Percentiles rank a stretch among this genome's conserved stretches.
Conservation (phyloP, 2,888 invertebrate species). For the Carabus problematicus region DNA sequence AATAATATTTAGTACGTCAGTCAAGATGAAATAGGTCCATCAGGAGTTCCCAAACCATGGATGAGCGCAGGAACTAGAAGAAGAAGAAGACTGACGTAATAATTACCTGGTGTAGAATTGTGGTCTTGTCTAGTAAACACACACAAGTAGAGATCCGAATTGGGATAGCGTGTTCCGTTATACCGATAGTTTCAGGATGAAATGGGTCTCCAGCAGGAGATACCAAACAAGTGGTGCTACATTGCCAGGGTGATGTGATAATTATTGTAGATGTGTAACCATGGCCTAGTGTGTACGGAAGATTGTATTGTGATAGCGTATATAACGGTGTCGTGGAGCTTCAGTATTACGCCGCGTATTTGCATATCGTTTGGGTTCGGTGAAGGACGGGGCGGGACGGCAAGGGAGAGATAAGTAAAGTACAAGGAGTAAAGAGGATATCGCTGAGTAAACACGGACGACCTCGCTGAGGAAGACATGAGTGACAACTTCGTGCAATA, state of each 20-base stretch:
- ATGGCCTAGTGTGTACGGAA: not conserved
- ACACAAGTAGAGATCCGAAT: no score
- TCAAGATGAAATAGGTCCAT: conserved; percentile 30
- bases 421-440: conserved; percentile 6
- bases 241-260: not conserved
- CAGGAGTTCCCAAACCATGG: not conserved
- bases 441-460: conserved; percentile 11
- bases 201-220: no score
- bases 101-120: conserved; percentile 1
- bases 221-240: no score
- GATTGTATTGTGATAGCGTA: conserved; percentile 37
- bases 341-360: conserved; percentile 31
- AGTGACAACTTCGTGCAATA: conserved; percentile 5
- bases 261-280: not conserved
- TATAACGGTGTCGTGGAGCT: conserved; percentile 12
- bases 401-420: conserved; percentile 19
- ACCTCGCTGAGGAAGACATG: conserved; percentile 8
- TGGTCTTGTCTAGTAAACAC: no score
- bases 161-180: no score
- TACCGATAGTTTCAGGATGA: no score
- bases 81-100: conserved; percentile 1
- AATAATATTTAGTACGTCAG: conserved; percentile 38
- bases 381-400: conserved; percentile 5
- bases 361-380: conserved; percentile 35
- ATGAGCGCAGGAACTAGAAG: not conserved